A percentile compares a stretch with the other conserved stretches of the same genome.
Conservation (phyloP, 2,113 vertebrate genomes). For the Aramus guarauna region DNA sequence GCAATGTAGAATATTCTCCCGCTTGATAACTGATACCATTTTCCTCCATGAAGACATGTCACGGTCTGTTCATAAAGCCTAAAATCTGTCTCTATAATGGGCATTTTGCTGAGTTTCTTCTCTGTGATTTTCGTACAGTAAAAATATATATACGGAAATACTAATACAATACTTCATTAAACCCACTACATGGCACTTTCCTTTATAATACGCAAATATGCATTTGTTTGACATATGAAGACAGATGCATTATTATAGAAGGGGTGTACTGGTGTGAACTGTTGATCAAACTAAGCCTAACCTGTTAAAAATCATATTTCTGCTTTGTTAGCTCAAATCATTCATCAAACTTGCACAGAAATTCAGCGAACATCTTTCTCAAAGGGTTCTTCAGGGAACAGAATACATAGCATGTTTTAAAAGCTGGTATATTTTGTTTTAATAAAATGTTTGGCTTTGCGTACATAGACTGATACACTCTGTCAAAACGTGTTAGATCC, state of each 20-base stretch:
- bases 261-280: neutral
- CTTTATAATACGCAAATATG: neutral
- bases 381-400: conserved; percentile 33
- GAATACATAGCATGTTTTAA: conserved; percentile 53
- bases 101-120: neutral
- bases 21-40: neutral
- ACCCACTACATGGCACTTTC: neutral
- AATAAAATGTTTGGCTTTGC: conserved; percentile 67
- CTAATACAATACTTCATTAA: conserved; percentile 1
- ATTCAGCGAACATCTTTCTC: conserved; percentile 45
- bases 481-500: conserved; percentile 67
- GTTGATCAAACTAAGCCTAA: conserved; percentile 49
- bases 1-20: neutral
- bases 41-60: neutral
- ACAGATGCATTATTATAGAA: neutral
- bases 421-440: conserved; percentile 63
- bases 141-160: neutral
- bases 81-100: neutral
- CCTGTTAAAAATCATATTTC: conserved; percentile 58
- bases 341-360: conserved; percentile 50
- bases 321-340: conserved; percentile 55
- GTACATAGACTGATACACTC: conserved; percentile 53
- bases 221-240: conserved; percentile 6
- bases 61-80: neutral
- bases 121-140: neutral